phyloP scores from a whole-genome alignment of 1,140 invertebrate genomes.

The Carcinoscorpius rotundicauda region DNA sequence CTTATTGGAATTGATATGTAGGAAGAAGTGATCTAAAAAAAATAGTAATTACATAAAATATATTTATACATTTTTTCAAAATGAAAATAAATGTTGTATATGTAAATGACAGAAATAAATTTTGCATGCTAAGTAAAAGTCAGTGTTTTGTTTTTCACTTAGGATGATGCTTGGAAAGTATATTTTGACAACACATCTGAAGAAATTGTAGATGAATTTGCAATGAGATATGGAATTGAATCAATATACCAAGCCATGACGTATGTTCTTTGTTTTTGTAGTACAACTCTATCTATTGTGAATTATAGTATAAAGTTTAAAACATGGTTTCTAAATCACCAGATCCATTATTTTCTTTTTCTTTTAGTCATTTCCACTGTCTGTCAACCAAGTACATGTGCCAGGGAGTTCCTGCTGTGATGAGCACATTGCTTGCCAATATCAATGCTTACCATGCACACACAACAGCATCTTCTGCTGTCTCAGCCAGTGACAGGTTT shows the following conservation, averaged over 20 bases:
- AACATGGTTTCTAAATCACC: neutral
- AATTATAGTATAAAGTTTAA: slow-evolving; percentile 6
- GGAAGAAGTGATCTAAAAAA: no score
- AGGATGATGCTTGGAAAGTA: slow-evolving; percentile 42
- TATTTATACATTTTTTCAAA: no score
- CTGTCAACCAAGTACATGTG: slow-evolving; percentile 44
- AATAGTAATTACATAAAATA: no score
- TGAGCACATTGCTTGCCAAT: slow-evolving; percentile 44
- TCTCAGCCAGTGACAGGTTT: slow-evolving; percentile 44
- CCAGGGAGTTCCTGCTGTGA: slow-evolving; percentile 41
- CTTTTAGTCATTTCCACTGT: slow-evolving; percentile 41
- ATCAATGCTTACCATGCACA: slow-evolving; percentile 47
- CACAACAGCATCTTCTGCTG: slow-evolving; percentile 38
- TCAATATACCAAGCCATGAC: slow-evolving; percentile 45
- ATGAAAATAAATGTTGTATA: neutral
- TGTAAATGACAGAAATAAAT: neutral
- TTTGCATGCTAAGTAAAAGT: slow-evolving; percentile 1
- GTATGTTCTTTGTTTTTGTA: slow-evolving; percentile 25
- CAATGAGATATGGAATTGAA: slow-evolving; percentile 47
- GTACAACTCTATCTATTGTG: neutral
- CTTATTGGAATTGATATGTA: no score
- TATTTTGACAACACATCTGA: slow-evolving; percentile 43
- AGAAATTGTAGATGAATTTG: slow-evolving; percentile 45
- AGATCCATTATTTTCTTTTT: slow-evolving; percentile 2
- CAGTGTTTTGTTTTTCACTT: neutral